Percentiles rank a stretch among this genome's conserved stretches.
Evolutionary conservation across 2,797 vertebrate species (phyloP).

Genomic region (Chelmon rostratus): DNA sequence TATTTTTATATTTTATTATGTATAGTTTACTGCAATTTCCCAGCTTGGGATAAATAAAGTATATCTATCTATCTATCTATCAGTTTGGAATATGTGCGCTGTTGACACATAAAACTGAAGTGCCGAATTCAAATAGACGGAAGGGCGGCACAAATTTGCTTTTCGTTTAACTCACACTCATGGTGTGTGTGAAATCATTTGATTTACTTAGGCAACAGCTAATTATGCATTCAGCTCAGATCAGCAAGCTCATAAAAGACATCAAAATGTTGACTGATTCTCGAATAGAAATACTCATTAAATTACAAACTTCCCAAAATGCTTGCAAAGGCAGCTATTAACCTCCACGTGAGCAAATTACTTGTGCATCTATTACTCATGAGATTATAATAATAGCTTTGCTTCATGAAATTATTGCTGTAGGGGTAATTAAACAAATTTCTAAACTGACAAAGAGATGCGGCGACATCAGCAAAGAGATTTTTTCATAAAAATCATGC

Average conservation of each 20-base stretch:
- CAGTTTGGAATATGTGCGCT: neutral
- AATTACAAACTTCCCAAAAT: constrained; percentile 29
- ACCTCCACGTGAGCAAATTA: constrained; percentile 13
- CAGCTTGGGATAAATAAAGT: too few species aligned
- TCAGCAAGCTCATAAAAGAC: constrained; percentile 30
- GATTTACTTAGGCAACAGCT: constrained; percentile 30
- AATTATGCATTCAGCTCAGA: constrained; percentile 36
- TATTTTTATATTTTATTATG: too few species aligned
- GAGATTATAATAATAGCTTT: constrained; percentile 1
- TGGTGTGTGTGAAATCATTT: constrained; percentile 32
- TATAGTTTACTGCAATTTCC: too few species aligned
- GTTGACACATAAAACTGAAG: neutral
- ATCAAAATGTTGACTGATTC: constrained; percentile 19
- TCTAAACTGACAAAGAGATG: neutral
- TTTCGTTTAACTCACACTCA: constrained; percentile 15
- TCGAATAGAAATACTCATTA: constrained; percentile 32
- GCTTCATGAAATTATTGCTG: neutral
- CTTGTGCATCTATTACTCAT: constrained; percentile 6
- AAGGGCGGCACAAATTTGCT: constrained; percentile 7
- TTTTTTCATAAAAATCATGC: neutral
- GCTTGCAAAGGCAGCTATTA: constrained; percentile 35
- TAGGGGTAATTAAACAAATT: neutral
- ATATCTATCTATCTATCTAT: too few species aligned
- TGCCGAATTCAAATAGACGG: neutral
- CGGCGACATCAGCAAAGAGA: neutral